Evolutionary conservation across 2,888 invertebrate genomes (phyloP).

Genomic region (Drosophila pegasa): DNA sequence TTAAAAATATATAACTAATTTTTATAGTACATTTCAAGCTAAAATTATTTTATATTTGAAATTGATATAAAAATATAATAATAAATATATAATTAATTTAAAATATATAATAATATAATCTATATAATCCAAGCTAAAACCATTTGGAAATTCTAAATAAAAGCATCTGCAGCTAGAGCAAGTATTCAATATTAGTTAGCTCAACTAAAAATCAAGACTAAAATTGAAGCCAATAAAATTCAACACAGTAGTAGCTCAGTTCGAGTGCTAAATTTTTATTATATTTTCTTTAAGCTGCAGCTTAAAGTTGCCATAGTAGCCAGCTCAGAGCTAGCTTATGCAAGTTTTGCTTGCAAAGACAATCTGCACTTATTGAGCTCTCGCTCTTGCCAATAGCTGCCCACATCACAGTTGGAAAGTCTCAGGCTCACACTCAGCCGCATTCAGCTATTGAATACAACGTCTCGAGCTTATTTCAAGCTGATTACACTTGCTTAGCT

Average conservation of each 20-base stretch:
- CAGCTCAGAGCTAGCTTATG: background rate
- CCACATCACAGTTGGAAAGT: background rate
- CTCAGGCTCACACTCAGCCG: background rate
- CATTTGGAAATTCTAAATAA: background rate
- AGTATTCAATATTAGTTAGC: too few relatives aligned
- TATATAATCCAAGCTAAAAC: too few relatives aligned
- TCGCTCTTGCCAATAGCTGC: background rate
- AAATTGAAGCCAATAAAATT: background rate
- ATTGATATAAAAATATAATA: background rate
- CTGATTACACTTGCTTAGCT: constrained; percentile 74
- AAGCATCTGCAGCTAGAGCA: background rate
- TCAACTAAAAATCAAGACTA: too few relatives aligned
- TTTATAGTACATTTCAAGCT: too few relatives aligned
- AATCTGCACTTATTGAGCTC: background rate
- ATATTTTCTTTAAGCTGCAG: background rate
- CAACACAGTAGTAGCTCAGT: background rate
- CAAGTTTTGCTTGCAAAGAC: background rate
- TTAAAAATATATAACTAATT: too few relatives aligned
- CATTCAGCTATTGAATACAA: constrained; percentile 4
- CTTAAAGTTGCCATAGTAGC: background rate
- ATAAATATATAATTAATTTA: too few relatives aligned
- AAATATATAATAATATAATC: too few relatives aligned
- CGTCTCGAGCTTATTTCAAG: constrained; percentile 40
- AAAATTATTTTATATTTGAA: background rate
- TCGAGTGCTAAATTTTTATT: background rate